Evolutionary conservation across 1,140 invertebrate genomes (phyloP).

Genomic region (Magallana angulata): DNA sequence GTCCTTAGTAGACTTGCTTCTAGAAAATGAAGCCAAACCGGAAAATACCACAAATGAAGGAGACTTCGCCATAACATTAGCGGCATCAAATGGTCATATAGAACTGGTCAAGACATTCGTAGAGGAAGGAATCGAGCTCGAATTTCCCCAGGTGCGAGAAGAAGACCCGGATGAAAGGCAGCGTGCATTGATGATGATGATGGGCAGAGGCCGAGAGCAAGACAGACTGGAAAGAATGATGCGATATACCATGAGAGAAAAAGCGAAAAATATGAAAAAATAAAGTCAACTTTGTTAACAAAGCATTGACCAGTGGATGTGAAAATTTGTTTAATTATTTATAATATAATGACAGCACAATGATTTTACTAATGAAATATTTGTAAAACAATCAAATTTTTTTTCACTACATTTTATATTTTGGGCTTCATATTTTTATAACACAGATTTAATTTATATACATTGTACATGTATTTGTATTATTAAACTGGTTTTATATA

Average conservation of each 20-base stretch:
- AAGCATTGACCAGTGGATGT: too few relatives aligned
- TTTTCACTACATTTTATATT: too few relatives aligned
- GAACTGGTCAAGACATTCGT: conserved; percentile 40
- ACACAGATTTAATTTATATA: too few relatives aligned
- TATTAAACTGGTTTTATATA: too few relatives aligned
- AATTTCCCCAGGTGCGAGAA: conserved; percentile 26
- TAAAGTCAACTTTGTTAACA: too few relatives aligned
- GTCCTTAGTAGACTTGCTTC: conserved; percentile 41
- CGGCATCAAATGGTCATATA: conserved; percentile 44
- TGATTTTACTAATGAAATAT: too few relatives aligned
- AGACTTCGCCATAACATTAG: conserved; percentile 46
- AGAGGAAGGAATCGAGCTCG: conserved; percentile 44
- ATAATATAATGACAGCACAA: too few relatives aligned
- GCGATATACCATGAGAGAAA: neutral
- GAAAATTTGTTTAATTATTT: too few relatives aligned
- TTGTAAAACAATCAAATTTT: too few relatives aligned
- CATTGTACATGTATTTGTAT: too few relatives aligned
- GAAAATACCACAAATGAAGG: conserved; percentile 47
- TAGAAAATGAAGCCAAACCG: conserved; percentile 51
- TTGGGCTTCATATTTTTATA: too few relatives aligned
- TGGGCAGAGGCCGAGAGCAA: neutral
- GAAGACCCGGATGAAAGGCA: conserved; percentile 27
- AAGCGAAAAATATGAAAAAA: neutral
- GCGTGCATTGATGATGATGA: conserved; percentile 20
- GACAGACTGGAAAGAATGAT: neutral